Base-by-base conservation (phyloP, 2,797 vertebrate species). In the Eospalax fontanierii region DNA sequence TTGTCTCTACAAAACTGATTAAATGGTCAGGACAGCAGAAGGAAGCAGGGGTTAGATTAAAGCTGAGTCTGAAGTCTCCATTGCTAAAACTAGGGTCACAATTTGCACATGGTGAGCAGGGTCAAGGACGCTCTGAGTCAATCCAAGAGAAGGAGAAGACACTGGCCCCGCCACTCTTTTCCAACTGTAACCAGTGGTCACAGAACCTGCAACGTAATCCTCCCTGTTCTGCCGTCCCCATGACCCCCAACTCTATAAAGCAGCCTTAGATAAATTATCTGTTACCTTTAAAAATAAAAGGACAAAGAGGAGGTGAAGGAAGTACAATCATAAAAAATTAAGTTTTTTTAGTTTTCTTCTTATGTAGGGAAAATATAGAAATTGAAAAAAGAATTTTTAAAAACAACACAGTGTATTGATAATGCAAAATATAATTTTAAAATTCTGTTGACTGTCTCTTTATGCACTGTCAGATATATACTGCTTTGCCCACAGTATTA, bases 261-360 rank as follows among this genome's bases (percentile, higher is more conserved):
- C 11, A 21, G 38, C 80, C 75, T 78, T 26, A 63, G 10, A 61
- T 43, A 81, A 85, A 14, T 50, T 46, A 84, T 38, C 70, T 92
- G 63, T n/a, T 93, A n/a, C 73, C 71, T 54, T 46, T 30, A 78
- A 87, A 93, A 84, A 84, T 59, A 79, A 84, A 92, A 15, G 57
- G 19, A 12, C 71, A 18, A 43, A 73, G 16, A 93, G 35, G 21
- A 79, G n/a, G 35, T 68, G 35, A 66, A 33, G 38, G 35, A 91
- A 76, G 35, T 43, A 93, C 91, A 40, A 54, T 59, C 35, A 2
- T 18, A 84, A 75, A 22, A 92, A 2, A 75, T 73, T 35, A 38
- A 30, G 3, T 10, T 61, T 28, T 84, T 87, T 74, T 46, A 70
- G 61, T 87, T 93, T 93, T 61, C 43, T 87, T 92, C 73, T 86